phyloP scores from a whole-genome alignment of 2,797 vertebrate genomes.

The Sphenodon punctatus region DNA sequence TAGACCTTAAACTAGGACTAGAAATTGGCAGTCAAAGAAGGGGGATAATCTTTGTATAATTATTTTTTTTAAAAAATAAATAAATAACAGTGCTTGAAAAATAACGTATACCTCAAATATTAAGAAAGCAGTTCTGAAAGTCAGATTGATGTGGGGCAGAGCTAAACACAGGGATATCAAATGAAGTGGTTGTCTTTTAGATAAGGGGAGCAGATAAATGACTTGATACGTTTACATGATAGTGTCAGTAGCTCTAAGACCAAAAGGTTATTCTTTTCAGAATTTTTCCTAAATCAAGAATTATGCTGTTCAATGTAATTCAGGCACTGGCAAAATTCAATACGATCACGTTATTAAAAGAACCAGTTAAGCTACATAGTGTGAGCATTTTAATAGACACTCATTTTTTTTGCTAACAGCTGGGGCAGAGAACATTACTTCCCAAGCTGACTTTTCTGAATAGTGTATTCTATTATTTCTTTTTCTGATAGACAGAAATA shows the following conservation, averaged over 20 bases:
- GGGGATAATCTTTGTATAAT: too few relatives aligned
- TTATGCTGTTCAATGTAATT: neutral
- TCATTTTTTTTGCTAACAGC: neutral
- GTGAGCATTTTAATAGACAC: neutral
- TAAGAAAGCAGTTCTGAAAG: neutral
- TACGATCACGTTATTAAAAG: neutral
- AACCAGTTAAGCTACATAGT: neutral
- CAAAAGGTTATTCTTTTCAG: neutral
- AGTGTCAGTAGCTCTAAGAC: too few relatives aligned
- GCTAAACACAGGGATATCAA: neutral
- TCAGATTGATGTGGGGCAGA: neutral
- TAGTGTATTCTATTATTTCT: neutral
- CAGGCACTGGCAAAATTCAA: neutral
- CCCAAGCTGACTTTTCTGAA: neutral
- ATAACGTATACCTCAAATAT: neutral
- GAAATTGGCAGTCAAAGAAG: neutral
- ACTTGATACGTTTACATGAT: neutral
- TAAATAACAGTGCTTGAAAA: neutral
- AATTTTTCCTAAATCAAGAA: neutral
- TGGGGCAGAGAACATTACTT: neutral
- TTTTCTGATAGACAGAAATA: neutral
- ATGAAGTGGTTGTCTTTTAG: neutral
- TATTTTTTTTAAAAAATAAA: neutral
- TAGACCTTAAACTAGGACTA: neutral
- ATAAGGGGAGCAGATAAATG: neutral